A percentile compares a stretch with the other conserved stretches of the same genome.
These are phyloP conservation scores for Camptogramma bilineatum DNA, from an alignment of 2,888 invertebrate genomes.

Conservation along the genomic window DNA sequence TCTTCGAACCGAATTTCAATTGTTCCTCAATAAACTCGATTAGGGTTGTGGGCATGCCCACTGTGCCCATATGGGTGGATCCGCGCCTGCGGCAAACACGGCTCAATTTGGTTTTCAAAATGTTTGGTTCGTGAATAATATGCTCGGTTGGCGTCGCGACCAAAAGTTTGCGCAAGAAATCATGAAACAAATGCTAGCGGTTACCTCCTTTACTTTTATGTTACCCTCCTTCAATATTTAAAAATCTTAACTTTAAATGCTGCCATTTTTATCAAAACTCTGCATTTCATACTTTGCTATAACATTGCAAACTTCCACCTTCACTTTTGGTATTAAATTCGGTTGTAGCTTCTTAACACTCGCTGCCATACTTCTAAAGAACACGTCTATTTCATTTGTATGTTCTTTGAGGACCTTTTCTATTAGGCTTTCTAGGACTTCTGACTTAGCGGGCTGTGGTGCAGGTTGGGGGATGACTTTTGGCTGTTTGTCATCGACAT, in stretches of 20 bases:
- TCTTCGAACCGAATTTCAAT: too few relatives aligned
- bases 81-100: too few relatives aligned
- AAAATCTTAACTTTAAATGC: not conserved
- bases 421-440: constrained; percentile 75
- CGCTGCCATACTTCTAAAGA: constrained; percentile 81
- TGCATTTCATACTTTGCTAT: constrained; percentile 83
- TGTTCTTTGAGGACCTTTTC: constrained; percentile 78
- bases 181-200: not conserved
- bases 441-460: constrained; percentile 52
- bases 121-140: too few relatives aligned
- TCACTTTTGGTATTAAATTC: constrained; percentile 79
- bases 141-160: too few relatives aligned
- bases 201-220: too few relatives aligned
- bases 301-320: constrained; percentile 82
- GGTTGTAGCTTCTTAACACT: constrained; percentile 81
- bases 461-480: constrained; percentile 44
- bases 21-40: too few relatives aligned
- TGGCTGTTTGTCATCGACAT: constrained; percentile 63
- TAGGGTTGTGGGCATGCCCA: too few relatives aligned
- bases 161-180: too few relatives aligned
- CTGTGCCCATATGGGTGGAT: too few relatives aligned
- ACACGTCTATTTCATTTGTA: constrained; percentile 80
- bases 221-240: not conserved
- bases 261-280: constrained; percentile 66
- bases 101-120: too few relatives aligned